Percentiles rank a stretch among this genome's conserved stretches.
phyloP scores from a whole-genome alignment of 2,797 vertebrate genomes.

The Scolopax rusticola region DNA sequence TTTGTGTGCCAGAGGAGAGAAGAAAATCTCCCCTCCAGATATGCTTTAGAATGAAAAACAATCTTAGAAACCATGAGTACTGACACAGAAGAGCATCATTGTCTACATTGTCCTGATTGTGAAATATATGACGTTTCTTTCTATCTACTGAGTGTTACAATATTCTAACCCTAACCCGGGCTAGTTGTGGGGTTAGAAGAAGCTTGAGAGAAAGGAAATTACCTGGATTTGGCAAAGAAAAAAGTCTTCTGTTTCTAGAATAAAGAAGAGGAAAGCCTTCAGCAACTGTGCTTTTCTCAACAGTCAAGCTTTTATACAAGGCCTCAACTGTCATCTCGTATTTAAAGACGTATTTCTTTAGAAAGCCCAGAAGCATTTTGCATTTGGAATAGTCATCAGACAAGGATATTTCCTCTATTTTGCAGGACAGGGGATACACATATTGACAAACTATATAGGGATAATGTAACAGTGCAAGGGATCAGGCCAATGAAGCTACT shows the following conservation, averaged over 20 bases:
- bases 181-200: not conserved
- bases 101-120: not conserved
- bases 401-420: not conserved
- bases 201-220: constrained; percentile 43
- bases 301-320: constrained; percentile 14
- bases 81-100: not conserved
- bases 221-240: constrained; percentile 60
- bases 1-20: not conserved
- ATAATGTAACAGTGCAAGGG: not conserved
- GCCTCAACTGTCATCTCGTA: not conserved
- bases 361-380: constrained; percentile 34
- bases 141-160: not conserved
- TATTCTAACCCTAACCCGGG: not conserved
- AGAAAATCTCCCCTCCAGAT: not conserved
- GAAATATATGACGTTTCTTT: not conserved
- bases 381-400: constrained; percentile 59
- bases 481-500: not conserved
- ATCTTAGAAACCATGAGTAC: not conserved
- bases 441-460: not conserved
- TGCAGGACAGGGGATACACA: not conserved
- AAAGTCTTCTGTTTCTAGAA: constrained; percentile 60
- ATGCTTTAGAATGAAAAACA: not conserved
- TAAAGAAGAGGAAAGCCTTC: constrained; percentile 55
- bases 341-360: constrained; percentile 31
- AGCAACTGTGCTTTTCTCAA: constrained; percentile 10